Base-by-base conservation (phyloP, 2,888 invertebrate genomes). In the Eupeodes luniger region DNA sequence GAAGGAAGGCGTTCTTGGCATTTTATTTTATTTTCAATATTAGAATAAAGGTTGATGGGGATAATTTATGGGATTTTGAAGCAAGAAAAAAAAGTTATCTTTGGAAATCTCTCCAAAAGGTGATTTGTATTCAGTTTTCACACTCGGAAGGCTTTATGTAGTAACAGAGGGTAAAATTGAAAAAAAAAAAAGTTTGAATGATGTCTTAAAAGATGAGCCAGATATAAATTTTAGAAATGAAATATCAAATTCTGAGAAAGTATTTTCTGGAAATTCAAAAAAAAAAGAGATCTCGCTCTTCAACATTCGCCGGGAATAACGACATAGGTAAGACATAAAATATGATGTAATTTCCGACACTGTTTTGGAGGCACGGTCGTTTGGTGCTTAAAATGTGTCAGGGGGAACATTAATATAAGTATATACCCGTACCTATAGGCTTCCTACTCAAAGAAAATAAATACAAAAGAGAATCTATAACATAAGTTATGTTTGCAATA, bases 51-150 rank as follows among this genome's bases (percentile, higher is more conserved):
- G 47, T 57, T 61, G 72, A 53, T 62, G 81, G 74, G 36, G 69
- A 72, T 87, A 87, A 87, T 87, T 87, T 87, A 87, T 87, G 80
- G 57, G 84, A 84, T 77, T 84, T 81, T 81, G 83, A 84, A 83
- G 76, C 80, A 67, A 69, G 80, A 72, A 80, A 66, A 66, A 79
- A 72, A 80, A 80, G 87, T 57, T 83, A 77, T 81, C 80, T 51
- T 74, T 72, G 62, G 72, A 80, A 74, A 67, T 74, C 77, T 74
- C 55, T 57, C 55, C 80, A 57, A 66, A 55, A 83, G 64, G 83
- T 87, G 86, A 83, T 87, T 83, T 83, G 86, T 87, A 87, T 87
- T 87, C 83, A 47, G 76, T 83, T 83, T 86, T 80, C 86, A 80
- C 83, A 83, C 83, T 76, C 59, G 62, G 40, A 57, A 55, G 49